Percentiles rank a stretch among this genome's conserved stretches.
These are phyloP conservation scores for Chloroceryle inda DNA, from an alignment of 2,797 vertebrate species.

Conservation along the genomic window DNA sequence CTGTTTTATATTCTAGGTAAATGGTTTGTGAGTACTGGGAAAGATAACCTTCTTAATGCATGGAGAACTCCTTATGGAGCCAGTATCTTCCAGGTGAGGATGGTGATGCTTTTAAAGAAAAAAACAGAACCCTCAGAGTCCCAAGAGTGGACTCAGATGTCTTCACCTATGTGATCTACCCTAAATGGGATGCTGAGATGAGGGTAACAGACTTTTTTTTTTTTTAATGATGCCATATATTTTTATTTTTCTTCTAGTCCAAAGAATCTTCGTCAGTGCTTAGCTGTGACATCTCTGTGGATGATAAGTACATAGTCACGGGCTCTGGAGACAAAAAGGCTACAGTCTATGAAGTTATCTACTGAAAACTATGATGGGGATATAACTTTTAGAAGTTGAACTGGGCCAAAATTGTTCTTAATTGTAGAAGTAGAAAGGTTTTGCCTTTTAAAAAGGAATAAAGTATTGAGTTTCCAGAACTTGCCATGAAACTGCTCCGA, in stretches of 20 bases:
- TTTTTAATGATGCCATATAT: background rate
- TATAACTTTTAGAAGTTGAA: slow-evolving; percentile 76
- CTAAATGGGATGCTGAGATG: background rate
- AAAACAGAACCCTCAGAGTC: background rate
- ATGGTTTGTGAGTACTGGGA: slow-evolving; percentile 90
- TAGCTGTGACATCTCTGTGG: slow-evolving; percentile 90
- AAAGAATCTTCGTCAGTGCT: slow-evolving; percentile 90
- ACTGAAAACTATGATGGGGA: slow-evolving; percentile 81
- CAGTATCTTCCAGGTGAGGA: slow-evolving; percentile 87
- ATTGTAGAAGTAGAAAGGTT: slow-evolving; percentile 79
- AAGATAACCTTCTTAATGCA: slow-evolving; percentile 89
- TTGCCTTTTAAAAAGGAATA: slow-evolving; percentile 70
- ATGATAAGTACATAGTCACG: slow-evolving; percentile 90
- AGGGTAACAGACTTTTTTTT: background rate
- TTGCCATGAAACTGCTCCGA: slow-evolving; percentile 67
- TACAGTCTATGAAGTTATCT: slow-evolving; percentile 90
- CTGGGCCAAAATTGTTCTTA: slow-evolving; percentile 83
- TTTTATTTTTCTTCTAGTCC: slow-evolving; percentile 81
- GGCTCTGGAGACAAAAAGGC: slow-evolving; percentile 90
- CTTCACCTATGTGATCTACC: background rate
- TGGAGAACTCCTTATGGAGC: slow-evolving; percentile 89
- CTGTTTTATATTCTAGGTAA: slow-evolving; percentile 80
- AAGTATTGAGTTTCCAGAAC: slow-evolving; percentile 66
- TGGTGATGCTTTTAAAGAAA: background rate
- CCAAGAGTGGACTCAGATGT: background rate